A percentile compares a stretch with the other conserved stretches of the same genome.
These are phyloP conservation scores for Rhorus exstirpatorius DNA, from an alignment of 2,888 invertebrate genomes.

Conservation along the genomic window DNA sequence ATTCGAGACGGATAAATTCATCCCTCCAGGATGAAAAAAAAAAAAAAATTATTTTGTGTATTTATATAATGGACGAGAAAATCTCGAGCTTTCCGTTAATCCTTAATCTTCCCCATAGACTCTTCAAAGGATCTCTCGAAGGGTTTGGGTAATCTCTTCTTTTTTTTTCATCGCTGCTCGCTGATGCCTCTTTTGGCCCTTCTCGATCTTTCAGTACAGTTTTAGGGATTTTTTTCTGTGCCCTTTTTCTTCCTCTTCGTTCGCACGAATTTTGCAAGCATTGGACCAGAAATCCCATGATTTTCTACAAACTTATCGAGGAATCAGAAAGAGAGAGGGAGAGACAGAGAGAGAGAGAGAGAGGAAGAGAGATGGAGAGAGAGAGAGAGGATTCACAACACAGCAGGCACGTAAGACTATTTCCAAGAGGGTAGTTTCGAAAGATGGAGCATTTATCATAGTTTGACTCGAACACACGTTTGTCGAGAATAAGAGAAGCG, in stretches of 20 bases:
- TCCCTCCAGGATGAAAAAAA: slow-evolving; percentile 5
- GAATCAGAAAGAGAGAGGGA: not conserved
- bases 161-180: slow-evolving; percentile 2
- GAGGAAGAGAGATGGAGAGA: not conserved
- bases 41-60: slow-evolving; percentile 46
- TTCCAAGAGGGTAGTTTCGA: slow-evolving; percentile 9
- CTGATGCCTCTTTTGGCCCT: slow-evolving; percentile 3
- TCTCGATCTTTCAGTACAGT: slow-evolving; percentile 35
- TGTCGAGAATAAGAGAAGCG: slow-evolving; percentile 1
- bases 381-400: not conserved
- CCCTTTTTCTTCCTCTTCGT: slow-evolving; percentile 1
- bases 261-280: slow-evolving; percentile 4
- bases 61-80: slow-evolving; percentile 53
- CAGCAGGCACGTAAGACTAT: slow-evolving; percentile 33
- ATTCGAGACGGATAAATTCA: slow-evolving; percentile 8
- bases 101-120: slow-evolving; percentile 16
- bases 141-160: slow-evolving; percentile 45
- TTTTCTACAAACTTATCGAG: slow-evolving; percentile 25
- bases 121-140: slow-evolving; percentile 40
- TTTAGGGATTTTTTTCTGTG: slow-evolving; percentile 20
- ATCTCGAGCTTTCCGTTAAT: slow-evolving; percentile 43
- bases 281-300: slow-evolving; percentile 49
- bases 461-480: slow-evolving; percentile 54
- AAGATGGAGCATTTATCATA: slow-evolving; percentile 55
- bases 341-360: not conserved